These are phyloP conservation scores for Sinohyriopsis cumingii DNA, from an alignment of 2,888 invertebrate species.

Conservation along the genomic window DNA sequence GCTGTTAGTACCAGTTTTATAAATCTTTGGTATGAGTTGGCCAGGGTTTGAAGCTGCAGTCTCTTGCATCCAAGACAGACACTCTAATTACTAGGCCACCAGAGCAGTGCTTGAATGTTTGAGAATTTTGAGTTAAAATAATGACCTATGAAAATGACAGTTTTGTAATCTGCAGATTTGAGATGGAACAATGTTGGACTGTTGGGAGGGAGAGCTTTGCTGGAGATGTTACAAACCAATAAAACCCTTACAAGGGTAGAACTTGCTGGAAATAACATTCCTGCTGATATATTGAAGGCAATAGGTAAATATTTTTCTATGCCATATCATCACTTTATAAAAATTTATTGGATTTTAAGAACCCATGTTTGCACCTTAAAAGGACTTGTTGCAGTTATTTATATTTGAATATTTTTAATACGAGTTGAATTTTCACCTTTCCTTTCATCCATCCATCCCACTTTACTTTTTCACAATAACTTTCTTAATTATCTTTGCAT, in stretches of 20 bases:
- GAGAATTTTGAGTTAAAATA: no score
- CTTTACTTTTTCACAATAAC: no score
- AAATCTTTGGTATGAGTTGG: no score
- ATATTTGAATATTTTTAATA: neutral
- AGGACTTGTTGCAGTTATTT: neutral
- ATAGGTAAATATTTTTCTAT: constrained; percentile 57
- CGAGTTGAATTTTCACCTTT: no score
- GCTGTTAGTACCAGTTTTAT: no score
- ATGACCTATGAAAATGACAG: neutral
- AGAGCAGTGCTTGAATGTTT: no score
- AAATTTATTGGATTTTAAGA: neutral
- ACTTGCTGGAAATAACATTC: constrained; percentile 71
- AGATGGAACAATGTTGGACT: constrained; percentile 72
- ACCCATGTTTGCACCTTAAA: neutral
- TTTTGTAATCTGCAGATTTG: constrained; percentile 57
- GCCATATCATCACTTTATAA: neutral
- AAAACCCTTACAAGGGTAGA: constrained; percentile 67
- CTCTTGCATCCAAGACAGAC: no score
- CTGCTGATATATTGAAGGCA: constrained; percentile 67
- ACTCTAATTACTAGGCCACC: no score
- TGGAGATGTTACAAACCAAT: constrained; percentile 67
- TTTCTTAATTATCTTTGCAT: no score
- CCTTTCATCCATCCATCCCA: no score
- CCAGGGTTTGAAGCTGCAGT: no score
- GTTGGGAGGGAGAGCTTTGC: constrained; percentile 67